phyloP scores from a whole-genome alignment of 2,113 vertebrate genomes.

The Cheilinus undulatus region DNA sequence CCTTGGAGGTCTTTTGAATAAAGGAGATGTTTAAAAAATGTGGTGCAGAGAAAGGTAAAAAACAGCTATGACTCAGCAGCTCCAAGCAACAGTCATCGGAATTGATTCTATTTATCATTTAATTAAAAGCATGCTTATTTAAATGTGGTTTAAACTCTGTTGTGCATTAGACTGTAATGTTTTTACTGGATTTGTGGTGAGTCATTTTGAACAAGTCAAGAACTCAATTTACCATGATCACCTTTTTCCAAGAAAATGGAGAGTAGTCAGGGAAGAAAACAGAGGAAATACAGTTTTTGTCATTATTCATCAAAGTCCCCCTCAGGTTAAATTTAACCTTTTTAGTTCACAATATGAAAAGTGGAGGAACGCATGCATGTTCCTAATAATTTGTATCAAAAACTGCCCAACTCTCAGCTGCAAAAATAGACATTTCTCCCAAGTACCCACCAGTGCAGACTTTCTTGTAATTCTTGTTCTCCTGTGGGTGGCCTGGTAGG shows the following conservation, averaged over 20 bases:
- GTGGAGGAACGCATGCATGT: neutral
- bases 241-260: conserved; percentile 65
- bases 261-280: conserved; percentile 52
- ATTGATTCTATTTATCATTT: conserved; percentile 26
- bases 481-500: conserved; percentile 89
- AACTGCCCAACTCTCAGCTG: too few species aligned
- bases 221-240: conserved; percentile 77
- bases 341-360: neutral
- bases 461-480: conserved; percentile 94
- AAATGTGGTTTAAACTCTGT: conserved; percentile 5
- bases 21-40: conserved; percentile 42
- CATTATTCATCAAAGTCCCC: too few species aligned
- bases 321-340: conserved; percentile 1
- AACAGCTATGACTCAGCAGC: conserved; percentile 40
- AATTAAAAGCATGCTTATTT: conserved; percentile 50
- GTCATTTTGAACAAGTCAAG: conserved; percentile 25
- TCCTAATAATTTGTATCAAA: neutral
- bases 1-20: conserved; percentile 74
- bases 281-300: conserved; percentile 10
- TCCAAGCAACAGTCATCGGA: conserved; percentile 30
- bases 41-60: conserved; percentile 48
- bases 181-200: conserved; percentile 22
- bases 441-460: conserved; percentile 91
- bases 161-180: neutral
- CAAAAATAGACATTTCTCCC: neutral